Evolutionary conservation across 2,888 invertebrate genomes (phyloP), one percentile per base, ranked within the genome.

Genomic region (Aphodius sticticus): DNA sequence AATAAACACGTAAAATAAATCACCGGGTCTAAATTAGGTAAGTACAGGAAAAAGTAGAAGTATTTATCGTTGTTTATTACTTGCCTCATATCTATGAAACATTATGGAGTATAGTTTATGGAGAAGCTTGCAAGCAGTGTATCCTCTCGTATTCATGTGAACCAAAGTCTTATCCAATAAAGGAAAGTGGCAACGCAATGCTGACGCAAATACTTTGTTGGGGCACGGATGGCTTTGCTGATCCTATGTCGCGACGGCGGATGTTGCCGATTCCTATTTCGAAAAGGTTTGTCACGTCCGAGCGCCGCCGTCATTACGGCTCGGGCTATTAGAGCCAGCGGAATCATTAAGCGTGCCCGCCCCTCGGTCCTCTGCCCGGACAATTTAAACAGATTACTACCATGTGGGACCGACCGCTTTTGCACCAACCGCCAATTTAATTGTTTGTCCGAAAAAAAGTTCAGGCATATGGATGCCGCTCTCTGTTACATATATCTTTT

Each of bases 221-320:
- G 12, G 53, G 53, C 53, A 12, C 53, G 26, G 26, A 53, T 9
- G 2, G 9, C 12, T 53, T 53, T 9, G 53, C 53, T 53, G 53
- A 53, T 53, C 53, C 53, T 9, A 53, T 53, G 53, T 53, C 53
- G 53, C 53, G 53, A 53, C 53, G 53, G 53, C 53, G 53, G 53
- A 53, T 53, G 53, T 53, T 53, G 53, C 53, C 53, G 53, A 53
- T 53, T 53, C 53, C 53, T 12, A 53, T 53, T 53, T 53, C 53
- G 53, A 53, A 53, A 53, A 53, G 53, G 53, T 53, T 53, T 53
- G 53, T 53, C 53, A 53, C 53, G 53, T 53, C 53, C 53, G 53
- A 53, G 53, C 53, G 53, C 53, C 53, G 53, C 12, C 53, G 53
- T 53, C 53, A 53, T 53, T 53, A 53, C 53, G 53, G 53, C 53